Conservation (phyloP, 2,797 vertebrate genomes). For the Amblyopsis hoosieri region DNA sequence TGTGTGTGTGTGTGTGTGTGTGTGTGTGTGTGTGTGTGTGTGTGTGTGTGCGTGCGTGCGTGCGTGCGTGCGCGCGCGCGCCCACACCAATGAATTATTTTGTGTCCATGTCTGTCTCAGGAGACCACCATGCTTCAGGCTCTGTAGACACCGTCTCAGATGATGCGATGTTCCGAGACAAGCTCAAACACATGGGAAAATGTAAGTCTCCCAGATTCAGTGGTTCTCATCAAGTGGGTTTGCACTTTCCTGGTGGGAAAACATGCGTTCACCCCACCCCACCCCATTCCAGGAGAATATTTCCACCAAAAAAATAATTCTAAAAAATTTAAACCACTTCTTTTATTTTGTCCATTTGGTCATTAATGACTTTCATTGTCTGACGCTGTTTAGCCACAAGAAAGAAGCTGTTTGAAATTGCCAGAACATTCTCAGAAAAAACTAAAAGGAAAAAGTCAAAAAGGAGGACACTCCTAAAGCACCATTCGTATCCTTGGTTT, state of each 20-base stretch:
- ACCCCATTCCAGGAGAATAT: no score
- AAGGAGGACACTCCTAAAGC: conserved; percentile 88
- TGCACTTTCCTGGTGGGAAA: no score
- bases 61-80: conserved; percentile 29
- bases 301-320: no score
- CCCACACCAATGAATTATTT: background rate
- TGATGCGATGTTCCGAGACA: conserved; percentile 96
- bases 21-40: no score
- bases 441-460: conserved; percentile 94
- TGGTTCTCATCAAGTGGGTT: no score
- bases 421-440: conserved; percentile 94
- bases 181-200: conserved; percentile 98
- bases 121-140: conserved; percentile 74
- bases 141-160: conserved; percentile 86
- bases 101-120: conserved; percentile 52
- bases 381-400: conserved; percentile 84
- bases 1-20: no score
- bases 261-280: no score
- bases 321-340: no score
- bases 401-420: conserved; percentile 97
- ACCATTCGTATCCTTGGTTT: conserved; percentile 88
- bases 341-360: no score
- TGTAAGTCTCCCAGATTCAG: conserved; percentile 79
- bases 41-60: background rate
- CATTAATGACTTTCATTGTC: conserved; percentile 9